Conservation (phyloP, 2,113 vertebrate species). For the Gymnorhina tibicen region DNA sequence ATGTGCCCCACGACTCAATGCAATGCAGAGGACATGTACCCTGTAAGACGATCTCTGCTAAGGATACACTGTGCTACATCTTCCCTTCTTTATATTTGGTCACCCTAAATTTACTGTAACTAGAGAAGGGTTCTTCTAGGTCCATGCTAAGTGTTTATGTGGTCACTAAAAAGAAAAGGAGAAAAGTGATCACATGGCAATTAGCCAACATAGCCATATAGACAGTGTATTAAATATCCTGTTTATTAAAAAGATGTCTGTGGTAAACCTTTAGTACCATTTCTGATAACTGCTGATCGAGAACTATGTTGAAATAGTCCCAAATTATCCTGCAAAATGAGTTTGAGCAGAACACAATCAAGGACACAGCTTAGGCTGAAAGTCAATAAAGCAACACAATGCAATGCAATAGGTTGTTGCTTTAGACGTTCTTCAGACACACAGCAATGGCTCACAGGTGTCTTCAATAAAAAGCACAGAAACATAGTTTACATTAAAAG, state of each 20-base stretch:
- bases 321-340: not conserved
- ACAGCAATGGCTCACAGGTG: not conserved
- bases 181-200: constrained; percentile 32
- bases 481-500: not conserved
- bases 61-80: not conserved
- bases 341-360: not conserved
- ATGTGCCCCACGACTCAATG: not conserved
- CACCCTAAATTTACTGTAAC: constrained; percentile 32
- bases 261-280: constrained; percentile 23
- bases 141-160: constrained; percentile 22
- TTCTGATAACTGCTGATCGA: constrained; percentile 30
- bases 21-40: not conserved
- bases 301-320: not conserved
- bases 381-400: not conserved
- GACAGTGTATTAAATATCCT: not conserved
- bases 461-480: not conserved
- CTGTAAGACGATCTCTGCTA: not conserved
- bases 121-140: constrained; percentile 1
- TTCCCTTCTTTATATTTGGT: constrained; percentile 4
- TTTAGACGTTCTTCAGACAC: not conserved
- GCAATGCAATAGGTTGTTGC: not conserved
- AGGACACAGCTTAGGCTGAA: not conserved
- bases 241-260: constrained; percentile 1
- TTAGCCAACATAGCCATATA: constrained; percentile 21
- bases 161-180: constrained; percentile 11